Evolutionary conservation across 2,888 invertebrate species (phyloP).

Genomic region (Plemyria rubiginata): DNA sequence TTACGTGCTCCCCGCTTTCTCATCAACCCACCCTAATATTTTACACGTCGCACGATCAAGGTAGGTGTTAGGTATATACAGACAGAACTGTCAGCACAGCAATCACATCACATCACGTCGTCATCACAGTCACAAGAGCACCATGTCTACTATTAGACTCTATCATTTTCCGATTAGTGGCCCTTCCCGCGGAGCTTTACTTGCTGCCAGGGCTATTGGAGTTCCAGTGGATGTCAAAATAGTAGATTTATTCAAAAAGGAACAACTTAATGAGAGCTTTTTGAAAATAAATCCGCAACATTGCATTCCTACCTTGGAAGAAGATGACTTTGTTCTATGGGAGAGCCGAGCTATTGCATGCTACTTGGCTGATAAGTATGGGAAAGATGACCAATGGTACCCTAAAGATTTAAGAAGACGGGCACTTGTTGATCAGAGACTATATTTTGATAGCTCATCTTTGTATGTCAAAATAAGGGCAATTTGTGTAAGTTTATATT

Average conservation of each 20-base stretch:
- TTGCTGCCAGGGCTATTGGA: constrained; percentile 85
- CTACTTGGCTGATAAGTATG: constrained; percentile 86
- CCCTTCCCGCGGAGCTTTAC: constrained; percentile 86
- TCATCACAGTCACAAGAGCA: too few species aligned
- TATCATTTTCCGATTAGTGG: constrained; percentile 87
- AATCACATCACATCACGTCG: too few species aligned
- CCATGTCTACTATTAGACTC: constrained; percentile 63
- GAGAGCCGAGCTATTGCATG: constrained; percentile 88
- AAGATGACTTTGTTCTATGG: constrained; percentile 87
- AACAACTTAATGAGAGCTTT: constrained; percentile 84
- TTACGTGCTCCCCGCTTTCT: too few species aligned
- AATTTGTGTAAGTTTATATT: constrained; percentile 81
- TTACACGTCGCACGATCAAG: too few species aligned
- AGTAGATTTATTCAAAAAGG: constrained; percentile 84
- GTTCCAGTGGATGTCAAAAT: constrained; percentile 79
- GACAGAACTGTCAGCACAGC: too few species aligned
- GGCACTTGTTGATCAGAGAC: constrained; percentile 86
- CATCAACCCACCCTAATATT: too few species aligned
- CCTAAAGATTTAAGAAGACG: constrained; percentile 84
- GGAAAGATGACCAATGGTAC: constrained; percentile 85
- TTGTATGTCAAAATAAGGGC: constrained; percentile 86
- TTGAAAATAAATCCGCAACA: constrained; percentile 87
- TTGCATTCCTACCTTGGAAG: constrained; percentile 88
- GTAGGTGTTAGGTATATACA: too few species aligned
- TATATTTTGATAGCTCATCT: constrained; percentile 86